Percentiles rank a stretch among this genome's conserved stretches.
These are phyloP conservation scores for Chloroclystis v-ata DNA, from an alignment of 2,888 invertebrate species.

Conservation along the genomic window DNA sequence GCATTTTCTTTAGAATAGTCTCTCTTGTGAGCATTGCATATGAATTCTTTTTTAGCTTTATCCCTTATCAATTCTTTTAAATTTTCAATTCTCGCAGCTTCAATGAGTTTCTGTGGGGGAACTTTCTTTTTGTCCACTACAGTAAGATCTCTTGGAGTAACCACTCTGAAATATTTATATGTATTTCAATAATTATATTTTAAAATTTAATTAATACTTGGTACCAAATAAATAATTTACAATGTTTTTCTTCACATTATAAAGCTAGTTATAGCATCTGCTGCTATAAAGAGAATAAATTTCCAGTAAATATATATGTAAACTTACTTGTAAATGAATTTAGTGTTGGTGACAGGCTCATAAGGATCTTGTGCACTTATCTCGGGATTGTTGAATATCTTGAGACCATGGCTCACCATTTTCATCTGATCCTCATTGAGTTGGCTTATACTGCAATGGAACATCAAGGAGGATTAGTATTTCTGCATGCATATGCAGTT, in stretches of 20 bases:
- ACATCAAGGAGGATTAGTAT: no score
- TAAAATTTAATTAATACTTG: no score
- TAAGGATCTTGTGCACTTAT: conserved; percentile 56
- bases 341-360: conserved; percentile 64
- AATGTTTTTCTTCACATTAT: no score
- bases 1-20: conserved; percentile 27
- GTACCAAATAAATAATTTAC: no score
- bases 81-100: conserved; percentile 22
- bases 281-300: no score
- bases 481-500: no score
- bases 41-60: conserved; percentile 14
- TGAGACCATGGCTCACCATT: conserved; percentile 65
- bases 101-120: conserved; percentile 35
- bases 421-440: conserved; percentile 63
- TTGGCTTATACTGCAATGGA: conserved; percentile 56
- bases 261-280: no score
- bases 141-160: conserved; percentile 63
- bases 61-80: conserved; percentile 31
- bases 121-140: conserved; percentile 61
- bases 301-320: no score
- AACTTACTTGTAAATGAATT: conserved; percentile 66
- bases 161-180: conserved; percentile 41
- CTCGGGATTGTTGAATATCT: conserved; percentile 60
- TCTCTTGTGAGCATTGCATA: conserved; percentile 12
- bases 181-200: no score